Percentiles rank a stretch among this genome's conserved stretches.
phyloP scores from a whole-genome alignment of 1,140 invertebrate species.

The Mycetomoellerius zeteki region DNA sequence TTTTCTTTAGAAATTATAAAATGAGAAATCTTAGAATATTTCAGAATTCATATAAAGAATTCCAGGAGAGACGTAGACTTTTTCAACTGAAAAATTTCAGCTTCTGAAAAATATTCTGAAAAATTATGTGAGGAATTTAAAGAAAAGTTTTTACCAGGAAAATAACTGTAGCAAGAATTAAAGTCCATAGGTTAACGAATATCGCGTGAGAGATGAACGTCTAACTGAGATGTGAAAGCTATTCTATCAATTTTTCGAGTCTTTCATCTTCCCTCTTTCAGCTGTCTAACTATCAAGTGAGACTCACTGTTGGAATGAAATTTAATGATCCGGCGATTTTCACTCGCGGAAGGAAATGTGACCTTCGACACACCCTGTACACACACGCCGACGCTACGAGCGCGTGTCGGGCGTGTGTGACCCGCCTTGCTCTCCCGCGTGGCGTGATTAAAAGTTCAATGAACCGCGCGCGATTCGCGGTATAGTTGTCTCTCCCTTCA shows the following conservation, averaged over 20 bases:
- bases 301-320: background rate
- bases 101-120: too few relatives aligned
- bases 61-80: too few relatives aligned
- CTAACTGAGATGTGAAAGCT: background rate
- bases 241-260: background rate
- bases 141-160: too few relatives aligned
- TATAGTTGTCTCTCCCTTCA: conserved; percentile 38
- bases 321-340: background rate
- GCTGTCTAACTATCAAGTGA: background rate
- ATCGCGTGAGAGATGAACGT: background rate
- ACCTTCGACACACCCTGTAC: conserved; percentile 30
- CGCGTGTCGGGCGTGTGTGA: background rate
- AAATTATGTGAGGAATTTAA: background rate
- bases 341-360: background rate
- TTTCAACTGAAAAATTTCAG: too few relatives aligned
- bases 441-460: conserved; percentile 58
- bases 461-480: conserved; percentile 37
- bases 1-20: too few relatives aligned
- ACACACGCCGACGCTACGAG: background rate
- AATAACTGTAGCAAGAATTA: background rate
- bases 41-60: too few relatives aligned
- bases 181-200: background rate
- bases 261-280: background rate
- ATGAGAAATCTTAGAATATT: too few relatives aligned
- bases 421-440: background rate